Evolutionary conservation across 2,113 vertebrate species (phyloP), one percentile per base, ranked within the genome.

Genomic region (Pelecanus crispus): DNA sequence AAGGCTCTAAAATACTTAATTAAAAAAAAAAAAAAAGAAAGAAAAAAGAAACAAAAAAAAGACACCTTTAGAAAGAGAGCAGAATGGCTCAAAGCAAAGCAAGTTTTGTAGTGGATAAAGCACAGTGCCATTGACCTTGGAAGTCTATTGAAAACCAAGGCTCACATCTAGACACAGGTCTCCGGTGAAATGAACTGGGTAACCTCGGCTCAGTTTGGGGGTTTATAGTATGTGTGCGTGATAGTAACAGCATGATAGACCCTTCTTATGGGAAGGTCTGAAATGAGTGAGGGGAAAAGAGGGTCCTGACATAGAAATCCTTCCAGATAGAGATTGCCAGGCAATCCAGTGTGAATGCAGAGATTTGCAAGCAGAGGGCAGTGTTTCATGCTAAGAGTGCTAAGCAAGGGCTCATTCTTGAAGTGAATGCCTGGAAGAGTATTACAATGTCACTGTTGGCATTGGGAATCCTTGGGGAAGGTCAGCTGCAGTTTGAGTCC

Each of bases 401-500:
- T 58, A 72, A 92, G 94, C 92, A 44, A 53, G 81, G 75, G 94
- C 94, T 68, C 47, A 5, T 17, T 94, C 73, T 61, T 15, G 86
- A 63, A 83, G 92, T 50, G 90, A 81, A 66, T 8, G 90, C 82
- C 73, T 84, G 86, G 62, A 58, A 81, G 72, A 62, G 58, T 36
- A 2, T 75, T 83, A 52, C 2, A 44, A 44, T 80, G 88, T 90
- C 93, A 84, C 90, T 73, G 86, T 25, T 49, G 71, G 84, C 44
- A 4, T 32, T 2, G 55, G 73, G 65, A 42, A 86, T 74, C 80
- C 92, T 88, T 58, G 88, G 72, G 90, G 21, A 56, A 52, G 63
- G 89, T 88, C 95, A 52, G 52, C 94, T 95, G 96, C 93, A 92
- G 95, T 86, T 85, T 62, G 78, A 92, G 84, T 97, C 95, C 96